These are phyloP conservation scores for Hydrochoerus hydrochaeris DNA, from an alignment of 2,113 vertebrate genomes.

Conservation along the genomic window DNA sequence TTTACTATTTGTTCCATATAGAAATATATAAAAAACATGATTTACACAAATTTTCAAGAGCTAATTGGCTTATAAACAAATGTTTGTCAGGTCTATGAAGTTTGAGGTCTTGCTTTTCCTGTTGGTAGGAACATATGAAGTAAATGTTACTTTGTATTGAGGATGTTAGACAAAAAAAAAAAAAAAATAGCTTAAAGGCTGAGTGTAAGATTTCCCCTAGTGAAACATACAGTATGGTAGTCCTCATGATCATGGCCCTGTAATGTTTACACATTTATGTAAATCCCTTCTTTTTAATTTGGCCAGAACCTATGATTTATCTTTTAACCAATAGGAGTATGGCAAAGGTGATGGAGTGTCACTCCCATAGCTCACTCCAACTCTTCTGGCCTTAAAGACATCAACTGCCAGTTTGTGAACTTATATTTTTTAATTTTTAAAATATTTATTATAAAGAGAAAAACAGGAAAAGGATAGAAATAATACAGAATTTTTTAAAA, in stretches of 20 bases:
- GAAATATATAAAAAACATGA: neutral
- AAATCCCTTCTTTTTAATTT: neutral
- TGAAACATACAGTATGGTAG: neutral
- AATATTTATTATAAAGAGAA: too few relatives aligned
- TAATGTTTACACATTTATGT: neutral
- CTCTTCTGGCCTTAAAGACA: neutral
- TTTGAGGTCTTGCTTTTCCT: too few relatives aligned
- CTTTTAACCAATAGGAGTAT: neutral
- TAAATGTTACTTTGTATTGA: neutral
- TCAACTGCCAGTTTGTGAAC: neutral
- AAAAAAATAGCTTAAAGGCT: too few relatives aligned
- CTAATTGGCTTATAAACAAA: neutral
- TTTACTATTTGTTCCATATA: neutral
- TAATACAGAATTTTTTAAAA: too few relatives aligned
- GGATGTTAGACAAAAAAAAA: too few relatives aligned
- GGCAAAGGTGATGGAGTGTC: neutral
- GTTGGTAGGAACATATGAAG: neutral
- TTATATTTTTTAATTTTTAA: too few relatives aligned
- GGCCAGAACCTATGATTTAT: neutral
- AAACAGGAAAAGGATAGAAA: too few relatives aligned
- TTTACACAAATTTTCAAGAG: neutral
- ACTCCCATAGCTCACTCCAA: neutral
- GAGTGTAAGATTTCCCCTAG: neutral
- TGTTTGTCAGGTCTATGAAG: neutral
- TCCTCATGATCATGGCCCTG: neutral